A percentile compares a stretch with the other conserved stretches of the same genome.
Evolutionary conservation across 2,113 vertebrate genomes (phyloP).

Genomic region (Microcebus ravelobensis): DNA sequence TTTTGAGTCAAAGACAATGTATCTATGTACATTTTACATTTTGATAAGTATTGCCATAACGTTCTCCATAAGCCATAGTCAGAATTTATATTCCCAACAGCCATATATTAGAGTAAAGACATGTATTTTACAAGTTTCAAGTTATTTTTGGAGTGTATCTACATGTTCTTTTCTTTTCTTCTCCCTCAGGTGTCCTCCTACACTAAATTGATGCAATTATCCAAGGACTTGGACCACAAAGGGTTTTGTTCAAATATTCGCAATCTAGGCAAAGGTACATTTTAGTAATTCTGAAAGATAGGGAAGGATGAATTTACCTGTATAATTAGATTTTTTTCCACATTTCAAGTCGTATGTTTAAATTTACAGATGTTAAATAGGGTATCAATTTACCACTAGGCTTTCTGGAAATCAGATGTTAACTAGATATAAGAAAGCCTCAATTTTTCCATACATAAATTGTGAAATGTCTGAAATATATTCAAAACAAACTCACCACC

Average conservation of each 20-base stretch:
- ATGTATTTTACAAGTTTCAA: neutral
- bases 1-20: neutral
- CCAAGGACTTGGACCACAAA: neutral
- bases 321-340: neutral
- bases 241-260: constrained; percentile 37
- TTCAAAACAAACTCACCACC: neutral
- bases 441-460: neutral
- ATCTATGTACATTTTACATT: neutral
- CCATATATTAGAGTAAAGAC: neutral
- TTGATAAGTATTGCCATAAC: constrained; percentile 14
- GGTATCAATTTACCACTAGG: neutral
- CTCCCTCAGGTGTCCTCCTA: neutral
- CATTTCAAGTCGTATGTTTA: neutral
- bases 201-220: constrained; percentile 39
- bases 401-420: neutral
- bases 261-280: neutral
- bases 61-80: neutral
- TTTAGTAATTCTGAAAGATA: neutral
- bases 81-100: neutral
- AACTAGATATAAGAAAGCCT: neutral
- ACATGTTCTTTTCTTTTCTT: constrained; percentile 32
- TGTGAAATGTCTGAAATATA: neutral
- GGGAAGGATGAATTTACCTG: neutral
- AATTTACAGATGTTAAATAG: neutral
- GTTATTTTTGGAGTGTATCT: neutral